Percentiles rank a stretch among this genome's conserved stretches.
phyloP scores from a whole-genome alignment of 2,888 invertebrate genomes.

The Phymatocera aterrima region DNA sequence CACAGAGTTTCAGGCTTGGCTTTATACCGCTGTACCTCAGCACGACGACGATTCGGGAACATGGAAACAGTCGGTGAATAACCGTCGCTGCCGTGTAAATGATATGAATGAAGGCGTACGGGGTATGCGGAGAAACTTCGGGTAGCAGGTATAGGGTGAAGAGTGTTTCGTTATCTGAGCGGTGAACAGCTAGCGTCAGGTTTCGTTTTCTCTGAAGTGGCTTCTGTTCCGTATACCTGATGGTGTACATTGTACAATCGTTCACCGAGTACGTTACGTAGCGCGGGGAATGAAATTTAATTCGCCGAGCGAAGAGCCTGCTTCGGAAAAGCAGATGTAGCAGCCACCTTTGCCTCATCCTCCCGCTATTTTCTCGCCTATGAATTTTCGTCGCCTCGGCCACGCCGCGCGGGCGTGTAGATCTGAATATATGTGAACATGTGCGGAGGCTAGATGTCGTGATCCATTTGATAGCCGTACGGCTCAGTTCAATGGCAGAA shows the following conservation, averaged over 20 bases:
- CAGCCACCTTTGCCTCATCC: too few species aligned
- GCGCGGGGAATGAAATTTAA: constrained; percentile 61
- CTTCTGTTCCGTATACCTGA: too few species aligned
- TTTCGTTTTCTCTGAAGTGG: constrained; percentile 65
- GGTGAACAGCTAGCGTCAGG: constrained; percentile 57
- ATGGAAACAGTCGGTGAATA: too few species aligned
- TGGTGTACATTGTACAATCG: neutral
- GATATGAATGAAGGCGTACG: neutral
- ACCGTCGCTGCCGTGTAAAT: too few species aligned
- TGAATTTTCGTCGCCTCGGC: neutral
- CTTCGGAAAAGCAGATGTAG: neutral
- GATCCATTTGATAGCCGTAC: neutral
- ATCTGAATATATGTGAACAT: neutral
- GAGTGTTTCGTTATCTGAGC: constrained; percentile 63
- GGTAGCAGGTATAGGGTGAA: constrained; percentile 5
- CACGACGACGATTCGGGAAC: too few species aligned
- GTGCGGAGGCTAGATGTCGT: neutral
- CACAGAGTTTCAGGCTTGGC: too few species aligned
- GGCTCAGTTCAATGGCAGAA: neutral
- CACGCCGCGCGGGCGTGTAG: neutral
- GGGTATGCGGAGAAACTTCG: neutral
- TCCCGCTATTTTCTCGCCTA: neutral
- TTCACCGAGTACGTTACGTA: constrained; percentile 14
- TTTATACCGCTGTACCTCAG: too few species aligned
- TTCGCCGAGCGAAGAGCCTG: constrained; percentile 54